Percentiles rank a stretch among this genome's conserved stretches.
These are phyloP conservation scores for Rhinoderma darwinii DNA, from an alignment of 2,113 vertebrate species.

Conservation along the genomic window DNA sequence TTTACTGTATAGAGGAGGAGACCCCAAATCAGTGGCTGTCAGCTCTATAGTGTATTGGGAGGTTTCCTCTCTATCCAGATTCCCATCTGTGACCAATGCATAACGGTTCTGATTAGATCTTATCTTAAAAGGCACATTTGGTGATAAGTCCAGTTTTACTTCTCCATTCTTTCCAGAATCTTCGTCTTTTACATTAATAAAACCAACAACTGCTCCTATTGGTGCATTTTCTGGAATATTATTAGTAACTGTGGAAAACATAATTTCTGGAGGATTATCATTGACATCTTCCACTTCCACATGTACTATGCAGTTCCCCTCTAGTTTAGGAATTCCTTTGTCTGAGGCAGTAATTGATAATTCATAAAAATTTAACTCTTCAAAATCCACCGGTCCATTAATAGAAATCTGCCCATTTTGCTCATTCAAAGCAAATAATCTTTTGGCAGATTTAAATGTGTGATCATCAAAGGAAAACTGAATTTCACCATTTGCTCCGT, in stretches of 20 bases:
- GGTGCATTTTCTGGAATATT: conserved; percentile 68
- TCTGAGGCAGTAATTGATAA: neutral
- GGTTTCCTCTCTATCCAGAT: conserved; percentile 17
- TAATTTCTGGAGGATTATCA: conserved; percentile 79
- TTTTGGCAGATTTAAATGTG: conserved; percentile 70
- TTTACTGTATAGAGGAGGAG: conserved; percentile 16
- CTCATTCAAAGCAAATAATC: neutral
- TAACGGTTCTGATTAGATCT: neutral
- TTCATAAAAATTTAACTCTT: neutral
- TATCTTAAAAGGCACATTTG: neutral
- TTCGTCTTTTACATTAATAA: conserved; percentile 76
- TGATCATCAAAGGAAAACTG: conserved; percentile 78
- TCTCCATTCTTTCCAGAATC: conserved; percentile 76
- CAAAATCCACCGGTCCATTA: neutral
- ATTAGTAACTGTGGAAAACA: conserved; percentile 54
- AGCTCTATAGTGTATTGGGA: neutral
- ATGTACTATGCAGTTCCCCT: neutral
- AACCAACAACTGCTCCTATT: conserved; percentile 72
- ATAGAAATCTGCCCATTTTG: neutral
- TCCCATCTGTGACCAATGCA: neutral
- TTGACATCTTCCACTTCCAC: conserved; percentile 69
- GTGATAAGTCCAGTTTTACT: conserved; percentile 58
- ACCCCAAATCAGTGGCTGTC: neutral
- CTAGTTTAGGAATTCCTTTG: neutral
- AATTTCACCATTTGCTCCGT: conserved; percentile 79